A percentile compares a stretch with the other conserved stretches of the same genome.
These are phyloP conservation scores for Lasioglossum marginatum DNA, from an alignment of 2,888 invertebrate species.

Conservation along the genomic window DNA sequence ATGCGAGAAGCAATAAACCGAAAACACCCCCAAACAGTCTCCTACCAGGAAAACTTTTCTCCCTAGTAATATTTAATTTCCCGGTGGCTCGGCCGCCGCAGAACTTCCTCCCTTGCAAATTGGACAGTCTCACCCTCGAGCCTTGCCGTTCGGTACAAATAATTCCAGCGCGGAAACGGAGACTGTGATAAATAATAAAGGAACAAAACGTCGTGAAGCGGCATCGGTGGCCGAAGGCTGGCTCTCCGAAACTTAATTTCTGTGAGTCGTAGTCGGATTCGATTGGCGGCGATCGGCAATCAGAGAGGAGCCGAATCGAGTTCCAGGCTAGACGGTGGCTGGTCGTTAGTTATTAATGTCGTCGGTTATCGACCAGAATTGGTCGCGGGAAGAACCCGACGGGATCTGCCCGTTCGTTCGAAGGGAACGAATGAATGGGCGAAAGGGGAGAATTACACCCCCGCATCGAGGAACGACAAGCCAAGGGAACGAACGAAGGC, in stretches of 20 bases:
- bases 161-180: neutral
- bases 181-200: constrained; percentile 1
- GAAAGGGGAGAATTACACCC: constrained; percentile 56
- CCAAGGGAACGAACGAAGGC: constrained; percentile 48
- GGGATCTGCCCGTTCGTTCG: constrained; percentile 18
- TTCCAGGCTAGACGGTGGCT: constrained; percentile 42
- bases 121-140: neutral
- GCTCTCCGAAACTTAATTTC: neutral
- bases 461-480: constrained; percentile 21
- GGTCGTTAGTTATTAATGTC: constrained; percentile 65
- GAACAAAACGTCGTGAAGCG: neutral
- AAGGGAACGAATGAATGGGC: constrained; percentile 43
- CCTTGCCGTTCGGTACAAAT: neutral
- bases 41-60: neutral
- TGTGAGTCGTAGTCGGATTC: neutral
- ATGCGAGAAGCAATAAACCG: neutral
- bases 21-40: neutral
- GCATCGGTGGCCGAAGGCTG: neutral
- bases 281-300: constrained; percentile 9
- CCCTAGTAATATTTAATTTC: neutral
- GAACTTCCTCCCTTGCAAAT: constrained; percentile 2
- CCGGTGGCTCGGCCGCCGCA: neutral
- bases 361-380: constrained; percentile 64
- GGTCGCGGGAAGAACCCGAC: constrained; percentile 42
- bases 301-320: neutral